These are phyloP conservation scores for Pocillopora meandrina DNA, from an alignment of 92 coral and sea anemone genomes.

Conservation along the genomic window DNA sequence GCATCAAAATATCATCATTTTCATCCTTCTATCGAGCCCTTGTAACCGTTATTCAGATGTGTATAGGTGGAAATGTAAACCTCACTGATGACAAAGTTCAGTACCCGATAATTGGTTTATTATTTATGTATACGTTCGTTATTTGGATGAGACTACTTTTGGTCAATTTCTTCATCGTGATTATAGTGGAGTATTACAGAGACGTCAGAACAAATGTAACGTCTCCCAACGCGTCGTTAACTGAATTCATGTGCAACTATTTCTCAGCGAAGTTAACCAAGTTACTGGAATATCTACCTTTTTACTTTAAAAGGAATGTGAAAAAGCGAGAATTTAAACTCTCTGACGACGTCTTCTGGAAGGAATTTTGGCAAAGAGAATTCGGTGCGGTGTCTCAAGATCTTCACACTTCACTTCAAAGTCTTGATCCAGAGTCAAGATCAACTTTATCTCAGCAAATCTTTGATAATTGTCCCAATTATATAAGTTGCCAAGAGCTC, in stretches of 20 bases:
- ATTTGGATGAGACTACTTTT: slow-evolving; percentile 3
- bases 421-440: no score
- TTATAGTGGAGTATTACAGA: slow-evolving; percentile 10
- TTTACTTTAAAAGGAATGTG: neutral
- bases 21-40: slow-evolving; percentile 68
- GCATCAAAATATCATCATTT: slow-evolving; percentile 50
- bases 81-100: neutral
- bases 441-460: no score
- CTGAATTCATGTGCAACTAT: neutral
- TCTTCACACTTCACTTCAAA: no score
- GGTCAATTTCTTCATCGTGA: neutral
- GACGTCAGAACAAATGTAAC: neutral
- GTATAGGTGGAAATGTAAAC: slow-evolving; percentile 44
- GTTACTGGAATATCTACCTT: neutral
- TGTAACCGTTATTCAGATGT: slow-evolving; percentile 56
- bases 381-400: no score
- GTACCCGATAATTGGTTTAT: neutral
- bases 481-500: no score
- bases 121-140: neutral
- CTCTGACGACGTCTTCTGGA: no score
- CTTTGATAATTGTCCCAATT: no score
- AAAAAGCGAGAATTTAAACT: neutral
- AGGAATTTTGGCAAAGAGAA: no score
- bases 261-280: neutral
- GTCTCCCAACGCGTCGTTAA: neutral